Evolutionary conservation across 2,113 vertebrate genomes (phyloP).

Genomic region (Gymnogyps californianus): DNA sequence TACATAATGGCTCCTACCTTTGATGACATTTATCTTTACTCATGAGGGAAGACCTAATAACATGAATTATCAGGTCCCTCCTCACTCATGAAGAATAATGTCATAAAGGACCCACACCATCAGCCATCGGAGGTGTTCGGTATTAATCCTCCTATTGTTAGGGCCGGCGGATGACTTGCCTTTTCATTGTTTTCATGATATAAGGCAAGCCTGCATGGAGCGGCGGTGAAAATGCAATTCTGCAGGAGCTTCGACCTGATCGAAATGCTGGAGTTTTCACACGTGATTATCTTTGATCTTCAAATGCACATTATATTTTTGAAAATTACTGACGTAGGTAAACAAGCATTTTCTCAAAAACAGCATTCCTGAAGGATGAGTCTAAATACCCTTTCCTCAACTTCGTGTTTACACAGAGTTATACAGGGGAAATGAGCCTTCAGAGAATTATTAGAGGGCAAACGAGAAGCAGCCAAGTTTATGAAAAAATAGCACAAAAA

Average conservation of each 20-base stretch:
- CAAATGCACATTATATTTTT: conserved; percentile 60
- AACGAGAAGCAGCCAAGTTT: conserved; percentile 70
- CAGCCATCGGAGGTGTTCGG: background rate
- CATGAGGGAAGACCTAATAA: conserved; percentile 60
- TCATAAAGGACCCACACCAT: conserved; percentile 20
- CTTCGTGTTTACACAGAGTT: conserved; percentile 75
- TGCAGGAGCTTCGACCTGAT: background rate
- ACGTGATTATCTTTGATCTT: conserved; percentile 10
- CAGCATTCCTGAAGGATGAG: conserved; percentile 67
- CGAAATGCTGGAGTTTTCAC: background rate
- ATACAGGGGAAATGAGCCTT: conserved; percentile 71
- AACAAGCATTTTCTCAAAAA: conserved; percentile 64
- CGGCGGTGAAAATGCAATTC: background rate
- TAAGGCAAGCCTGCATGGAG: background rate
- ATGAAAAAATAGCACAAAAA: conserved; percentile 66
- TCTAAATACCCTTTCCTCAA: conserved; percentile 68
- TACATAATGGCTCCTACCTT: conserved; percentile 38
- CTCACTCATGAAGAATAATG: conserved; percentile 66
- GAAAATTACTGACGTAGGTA: conserved; percentile 66
- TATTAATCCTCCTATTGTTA: conserved; percentile 15
- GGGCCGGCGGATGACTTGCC: background rate
- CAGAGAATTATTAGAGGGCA: conserved; percentile 75
- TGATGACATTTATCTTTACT: conserved; percentile 67
- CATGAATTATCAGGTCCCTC: conserved; percentile 65
- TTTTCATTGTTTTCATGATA: background rate